Evolutionary conservation across 2,113 vertebrate species (phyloP).

Genomic region (Xyliphius kryptos): DNA sequence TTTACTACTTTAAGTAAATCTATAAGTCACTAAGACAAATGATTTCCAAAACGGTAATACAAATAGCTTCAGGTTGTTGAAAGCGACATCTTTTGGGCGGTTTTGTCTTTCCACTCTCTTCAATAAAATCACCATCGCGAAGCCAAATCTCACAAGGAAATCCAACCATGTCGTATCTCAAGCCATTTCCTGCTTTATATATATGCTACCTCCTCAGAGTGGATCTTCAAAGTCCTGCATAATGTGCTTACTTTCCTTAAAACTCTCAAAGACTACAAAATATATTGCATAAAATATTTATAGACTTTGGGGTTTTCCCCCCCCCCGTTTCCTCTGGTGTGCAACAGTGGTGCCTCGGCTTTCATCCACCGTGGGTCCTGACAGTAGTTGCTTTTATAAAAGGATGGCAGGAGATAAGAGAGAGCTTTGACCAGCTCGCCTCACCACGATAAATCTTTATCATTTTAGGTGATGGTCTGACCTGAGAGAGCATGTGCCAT

Average conservation of each 20-base stretch:
- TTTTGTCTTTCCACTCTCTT: conserved; percentile 12
- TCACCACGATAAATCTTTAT: conserved; percentile 73
- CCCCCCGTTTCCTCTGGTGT: conserved; percentile 43
- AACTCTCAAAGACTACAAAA: conserved; percentile 68
- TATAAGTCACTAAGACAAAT: too few species aligned
- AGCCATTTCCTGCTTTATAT: conserved; percentile 39
- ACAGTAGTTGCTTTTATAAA: conserved; percentile 64
- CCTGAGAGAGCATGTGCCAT: conserved; percentile 62
- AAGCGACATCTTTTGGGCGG: not conserved
- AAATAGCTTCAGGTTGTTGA: not conserved
- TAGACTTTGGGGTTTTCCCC: conserved; percentile 53
- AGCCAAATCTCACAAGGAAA: conserved; percentile 22
- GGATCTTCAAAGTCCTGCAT: conserved; percentile 44
- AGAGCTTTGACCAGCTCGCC: conserved; percentile 61
- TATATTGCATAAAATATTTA: conserved; percentile 70
- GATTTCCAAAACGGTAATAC: too few species aligned
- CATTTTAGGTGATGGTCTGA: conserved; percentile 73
- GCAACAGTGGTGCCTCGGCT: conserved; percentile 57
- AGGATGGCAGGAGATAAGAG: conserved; percentile 64
- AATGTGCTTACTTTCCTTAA: conserved; percentile 53
- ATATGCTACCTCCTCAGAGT: conserved; percentile 41
- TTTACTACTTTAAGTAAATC: too few species aligned
- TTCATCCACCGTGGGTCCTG: conserved; percentile 64
- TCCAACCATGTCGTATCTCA: conserved; percentile 28
- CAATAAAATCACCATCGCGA: conserved; percentile 22